Conservation (phyloP, 2,113 vertebrate genomes). For the Edolisoma coerulescens region DNA sequence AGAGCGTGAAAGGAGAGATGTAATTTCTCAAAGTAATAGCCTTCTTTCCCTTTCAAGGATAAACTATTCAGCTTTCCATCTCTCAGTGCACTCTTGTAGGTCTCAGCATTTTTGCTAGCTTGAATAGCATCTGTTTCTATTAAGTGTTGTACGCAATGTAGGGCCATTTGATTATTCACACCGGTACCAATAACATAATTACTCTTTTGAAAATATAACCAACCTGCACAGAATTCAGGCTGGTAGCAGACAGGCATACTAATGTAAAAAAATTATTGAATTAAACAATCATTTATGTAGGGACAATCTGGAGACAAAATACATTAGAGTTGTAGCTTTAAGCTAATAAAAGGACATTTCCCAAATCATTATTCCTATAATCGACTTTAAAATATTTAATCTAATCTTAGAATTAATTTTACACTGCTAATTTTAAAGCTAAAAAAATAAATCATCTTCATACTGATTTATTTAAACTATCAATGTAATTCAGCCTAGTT, state of each 20-base stretch:
- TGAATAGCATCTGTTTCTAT: neutral
- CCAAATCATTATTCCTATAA: neutral
- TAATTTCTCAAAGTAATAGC: conserved; percentile 11
- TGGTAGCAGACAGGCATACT: neutral
- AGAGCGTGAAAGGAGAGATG: neutral
- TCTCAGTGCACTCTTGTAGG: neutral
- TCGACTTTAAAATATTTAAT: neutral
- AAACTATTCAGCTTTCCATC: neutral
- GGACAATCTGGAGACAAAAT: neutral
- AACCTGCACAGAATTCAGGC: neutral
- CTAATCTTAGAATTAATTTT: neutral
- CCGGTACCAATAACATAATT: neutral
- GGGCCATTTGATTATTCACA: neutral
- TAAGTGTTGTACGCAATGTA: neutral
- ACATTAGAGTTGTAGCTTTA: neutral
- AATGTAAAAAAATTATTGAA: neutral
- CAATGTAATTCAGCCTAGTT: neutral
- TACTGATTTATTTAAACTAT: neutral
- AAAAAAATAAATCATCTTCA: neutral
- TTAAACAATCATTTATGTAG: neutral
- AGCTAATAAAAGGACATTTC: neutral
- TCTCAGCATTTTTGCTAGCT: neutral
- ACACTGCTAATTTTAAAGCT: neutral
- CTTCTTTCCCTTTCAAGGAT: neutral
- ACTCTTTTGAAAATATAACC: neutral